These are phyloP conservation scores for Ardeotis arabs DNA, from an alignment of 2,113 vertebrate genomes.

Conservation along the genomic window DNA sequence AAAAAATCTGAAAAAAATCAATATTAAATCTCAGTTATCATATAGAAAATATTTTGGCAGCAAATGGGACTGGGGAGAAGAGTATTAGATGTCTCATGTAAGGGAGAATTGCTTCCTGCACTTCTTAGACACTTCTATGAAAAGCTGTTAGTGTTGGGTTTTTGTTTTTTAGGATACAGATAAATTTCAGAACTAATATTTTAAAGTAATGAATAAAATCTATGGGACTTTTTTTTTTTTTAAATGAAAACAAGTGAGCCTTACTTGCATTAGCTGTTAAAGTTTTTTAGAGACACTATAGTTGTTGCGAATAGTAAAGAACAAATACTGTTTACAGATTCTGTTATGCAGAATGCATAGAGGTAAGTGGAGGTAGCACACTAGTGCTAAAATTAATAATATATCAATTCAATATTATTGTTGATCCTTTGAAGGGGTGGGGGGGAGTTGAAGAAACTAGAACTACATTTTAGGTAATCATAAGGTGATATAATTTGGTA, in stretches of 20 bases:
- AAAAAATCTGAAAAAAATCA: not conserved
- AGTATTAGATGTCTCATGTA: not conserved
- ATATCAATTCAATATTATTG: not conserved
- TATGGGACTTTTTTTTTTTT: not conserved
- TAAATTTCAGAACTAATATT: not conserved
- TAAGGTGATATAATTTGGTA: not conserved
- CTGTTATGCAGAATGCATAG: fast-evolving
- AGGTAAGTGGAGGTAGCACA: not conserved
- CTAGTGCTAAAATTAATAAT: not conserved
- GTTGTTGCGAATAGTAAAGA: not conserved
- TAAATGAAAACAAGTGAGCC: not conserved
- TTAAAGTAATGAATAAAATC: not conserved
- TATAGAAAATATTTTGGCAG: not conserved
- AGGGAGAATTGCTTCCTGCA: not conserved
- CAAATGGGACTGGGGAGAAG: not conserved
- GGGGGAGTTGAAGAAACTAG: not conserved
- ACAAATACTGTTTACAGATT: not conserved
- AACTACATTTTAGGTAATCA: not conserved
- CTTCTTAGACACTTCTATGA: not conserved
- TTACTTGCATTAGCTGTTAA: not conserved
- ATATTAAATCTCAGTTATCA: not conserved
- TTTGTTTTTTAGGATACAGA: not conserved
- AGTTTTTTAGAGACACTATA: not conserved
- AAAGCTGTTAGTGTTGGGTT: not conserved
- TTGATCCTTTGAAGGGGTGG: not conserved